Evolutionary conservation across 2,797 vertebrate genomes (phyloP), one percentile per base, ranked within the genome.

Genomic region (Pyrrhura leucotis): DNA sequence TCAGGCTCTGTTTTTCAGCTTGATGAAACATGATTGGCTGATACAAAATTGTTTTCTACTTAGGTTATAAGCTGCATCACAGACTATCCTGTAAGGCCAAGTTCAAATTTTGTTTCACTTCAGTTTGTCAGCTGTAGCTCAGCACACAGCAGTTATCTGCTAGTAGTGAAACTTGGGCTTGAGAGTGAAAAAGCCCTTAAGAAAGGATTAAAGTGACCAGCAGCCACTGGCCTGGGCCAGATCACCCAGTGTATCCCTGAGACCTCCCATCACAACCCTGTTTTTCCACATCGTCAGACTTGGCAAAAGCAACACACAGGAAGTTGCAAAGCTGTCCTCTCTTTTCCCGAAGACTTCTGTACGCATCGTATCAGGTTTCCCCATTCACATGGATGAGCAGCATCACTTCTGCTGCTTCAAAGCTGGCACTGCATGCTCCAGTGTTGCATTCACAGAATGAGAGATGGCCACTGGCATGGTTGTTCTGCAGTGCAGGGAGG

Each of bases 391-490:
- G 54, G 54, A 15, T 56, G 21, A 56, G 22, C 54, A 56, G n/a
- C 21, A 56, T 33, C 54, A 15, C n/a, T 56, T 56, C 21, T 56
- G 21, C 28, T 1, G 2, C 56, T 72, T 80, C 69, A 62, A 51
- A 58, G 33, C 18, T 47, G 39, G 18, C 31, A 6, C 33, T 39
- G 44, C 11, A 7, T 15, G 50, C 12, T 51, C 35, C 66, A 29
- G 33, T 3, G 22, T 23, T 28, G 23, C 7, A 28, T 20, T 23
- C 1, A 1, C 20, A 9, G 37, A 39, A 14, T 11, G 18, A 28
- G 73, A 86, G 20, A 14, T 0, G 0, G 40, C 42, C 28, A 9
- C 69, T 39, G 33, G 20, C 13, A 2, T 5, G 9, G 2, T 2
- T 11, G 33, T 18, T 56, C 14, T 71, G 33, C 29, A 9, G 26